phyloP scores from a whole-genome alignment of 2,797 vertebrate species.

The Rhynchonycteris naso region DNA sequence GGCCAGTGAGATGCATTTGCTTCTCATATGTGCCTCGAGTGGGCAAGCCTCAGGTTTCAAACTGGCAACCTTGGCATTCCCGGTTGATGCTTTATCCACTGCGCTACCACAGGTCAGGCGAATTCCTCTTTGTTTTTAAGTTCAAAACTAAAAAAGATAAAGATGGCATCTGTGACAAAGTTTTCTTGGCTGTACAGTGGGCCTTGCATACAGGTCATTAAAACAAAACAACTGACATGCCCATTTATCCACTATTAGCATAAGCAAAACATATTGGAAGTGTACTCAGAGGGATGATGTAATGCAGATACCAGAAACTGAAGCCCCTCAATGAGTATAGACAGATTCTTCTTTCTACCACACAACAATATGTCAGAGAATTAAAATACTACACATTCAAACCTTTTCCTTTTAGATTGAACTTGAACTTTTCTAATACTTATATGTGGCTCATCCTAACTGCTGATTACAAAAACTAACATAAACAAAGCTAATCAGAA shows the following conservation, averaged over 20 bases:
- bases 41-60: no score
- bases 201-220: conserved; percentile 72
- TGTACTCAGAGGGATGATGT: conserved; percentile 70
- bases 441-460: background rate
- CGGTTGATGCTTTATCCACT: no score
- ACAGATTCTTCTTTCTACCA: conserved; percentile 39
- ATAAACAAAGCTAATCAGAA: background rate
- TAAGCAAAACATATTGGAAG: conserved; percentile 69
- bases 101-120: background rate
- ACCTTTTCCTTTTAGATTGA: background rate
- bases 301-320: conserved; percentile 70
- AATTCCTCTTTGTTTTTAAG: background rate
- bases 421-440: background rate
- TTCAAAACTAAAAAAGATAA: conserved; percentile 72
- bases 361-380: background rate
- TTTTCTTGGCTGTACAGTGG: conserved; percentile 69
- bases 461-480: background rate
- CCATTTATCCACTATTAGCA: conserved; percentile 77
- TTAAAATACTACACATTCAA: background rate
- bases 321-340: background rate
- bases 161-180: conserved; percentile 73
- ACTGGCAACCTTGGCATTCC: no score
- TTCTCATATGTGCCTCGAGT: no score
- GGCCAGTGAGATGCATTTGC: no score
- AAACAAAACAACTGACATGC: conserved; percentile 61